phyloP scores from a whole-genome alignment of 2,113 vertebrate species.

The Macrotis lagotis region DNA sequence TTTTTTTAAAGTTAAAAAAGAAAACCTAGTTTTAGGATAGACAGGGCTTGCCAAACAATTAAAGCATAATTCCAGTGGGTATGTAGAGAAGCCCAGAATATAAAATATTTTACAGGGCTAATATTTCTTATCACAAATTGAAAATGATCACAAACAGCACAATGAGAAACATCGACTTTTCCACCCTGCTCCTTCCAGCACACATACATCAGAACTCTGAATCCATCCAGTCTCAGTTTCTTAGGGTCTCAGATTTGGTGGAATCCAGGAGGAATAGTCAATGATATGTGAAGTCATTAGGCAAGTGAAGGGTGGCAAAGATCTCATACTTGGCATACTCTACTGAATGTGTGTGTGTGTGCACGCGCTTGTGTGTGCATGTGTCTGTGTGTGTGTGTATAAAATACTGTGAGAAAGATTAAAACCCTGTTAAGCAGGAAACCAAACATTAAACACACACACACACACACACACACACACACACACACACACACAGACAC shows the following conservation, averaged over 20 bases:
- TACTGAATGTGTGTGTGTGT: neutral
- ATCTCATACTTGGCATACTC: neutral
- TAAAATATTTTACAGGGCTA: neutral
- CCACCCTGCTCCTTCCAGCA: too few relatives aligned
- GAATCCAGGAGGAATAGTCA: neutral
- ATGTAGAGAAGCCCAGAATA: neutral
- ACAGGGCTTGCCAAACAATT: neutral
- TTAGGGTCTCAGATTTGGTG: neutral
- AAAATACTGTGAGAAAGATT: neutral
- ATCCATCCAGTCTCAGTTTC: neutral
- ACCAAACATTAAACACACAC: conserved; percentile 12
- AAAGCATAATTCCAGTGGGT: neutral
- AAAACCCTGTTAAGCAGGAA: conserved; percentile 6
- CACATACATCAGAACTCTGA: neutral
- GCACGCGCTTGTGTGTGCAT: too few relatives aligned
- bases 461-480: too few relatives aligned
- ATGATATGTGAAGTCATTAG: neutral
- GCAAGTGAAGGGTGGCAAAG: neutral
- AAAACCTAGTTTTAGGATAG: conserved; percentile 23
- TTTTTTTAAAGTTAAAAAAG: neutral
- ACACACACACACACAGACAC: too few relatives aligned
- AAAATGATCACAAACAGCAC: neutral
- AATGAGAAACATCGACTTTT: neutral
- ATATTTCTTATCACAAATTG: neutral
- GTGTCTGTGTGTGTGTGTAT: neutral